Conservation (phyloP, 2,113 vertebrate genomes). For the Gallinago jamesoni region DNA sequence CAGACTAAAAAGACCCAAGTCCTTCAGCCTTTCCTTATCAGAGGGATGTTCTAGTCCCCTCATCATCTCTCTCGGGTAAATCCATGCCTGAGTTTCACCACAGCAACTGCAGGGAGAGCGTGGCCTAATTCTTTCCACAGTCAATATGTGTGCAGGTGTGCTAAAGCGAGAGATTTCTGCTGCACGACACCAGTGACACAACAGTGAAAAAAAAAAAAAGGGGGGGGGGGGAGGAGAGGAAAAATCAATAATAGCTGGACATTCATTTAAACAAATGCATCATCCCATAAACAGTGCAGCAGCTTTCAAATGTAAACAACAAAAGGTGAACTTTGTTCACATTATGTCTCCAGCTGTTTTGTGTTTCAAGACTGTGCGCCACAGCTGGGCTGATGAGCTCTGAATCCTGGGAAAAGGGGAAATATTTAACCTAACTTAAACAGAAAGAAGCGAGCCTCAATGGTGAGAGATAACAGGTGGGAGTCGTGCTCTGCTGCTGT, state of each 20-base stretch:
- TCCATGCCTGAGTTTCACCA: neutral
- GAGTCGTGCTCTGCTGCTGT: slow-evolving; percentile 55
- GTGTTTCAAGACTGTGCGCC: slow-evolving; percentile 67
- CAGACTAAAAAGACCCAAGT: no score
- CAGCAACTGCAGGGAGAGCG: neutral
- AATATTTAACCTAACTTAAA: slow-evolving; percentile 70
- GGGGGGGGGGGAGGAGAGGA: neutral
- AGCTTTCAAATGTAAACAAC: slow-evolving; percentile 77
- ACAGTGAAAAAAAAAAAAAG: slow-evolving; percentile 29
- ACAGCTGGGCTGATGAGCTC: slow-evolving; percentile 73
- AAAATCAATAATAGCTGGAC: slow-evolving; percentile 72
- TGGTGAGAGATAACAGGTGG: slow-evolving; percentile 74
- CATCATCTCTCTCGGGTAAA: neutral
- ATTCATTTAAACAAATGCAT: slow-evolving; percentile 77
- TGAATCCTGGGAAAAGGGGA: slow-evolving; percentile 74
- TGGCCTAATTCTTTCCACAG: neutral
- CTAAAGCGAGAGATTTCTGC: slow-evolving; percentile 4
- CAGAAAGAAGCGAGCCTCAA: slow-evolving; percentile 50
- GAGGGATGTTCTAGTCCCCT: no score
- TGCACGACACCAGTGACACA: slow-evolving; percentile 42
- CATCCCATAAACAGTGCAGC: slow-evolving; percentile 74
- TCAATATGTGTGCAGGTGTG: slow-evolving; percentile 54
- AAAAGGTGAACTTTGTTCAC: slow-evolving; percentile 77
- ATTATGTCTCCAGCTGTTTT: slow-evolving; percentile 78
- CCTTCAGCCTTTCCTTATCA: no score